Evolutionary conservation across 2,888 invertebrate genomes (phyloP).

Genomic region (Spatulosminthurus flaviceps): DNA sequence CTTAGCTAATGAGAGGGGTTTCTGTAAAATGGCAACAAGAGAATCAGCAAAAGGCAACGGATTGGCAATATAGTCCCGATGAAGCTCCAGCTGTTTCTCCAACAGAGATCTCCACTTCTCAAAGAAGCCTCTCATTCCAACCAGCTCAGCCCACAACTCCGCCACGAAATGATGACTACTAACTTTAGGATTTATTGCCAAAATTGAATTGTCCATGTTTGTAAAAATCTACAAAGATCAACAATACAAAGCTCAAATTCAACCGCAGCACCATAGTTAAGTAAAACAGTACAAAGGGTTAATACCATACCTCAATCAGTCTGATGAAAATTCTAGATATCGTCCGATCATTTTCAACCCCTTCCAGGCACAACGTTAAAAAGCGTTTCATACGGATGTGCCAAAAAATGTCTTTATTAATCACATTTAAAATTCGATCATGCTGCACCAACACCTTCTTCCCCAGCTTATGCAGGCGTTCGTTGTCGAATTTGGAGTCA

Average conservation of each 20-base stretch:
- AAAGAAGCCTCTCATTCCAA: conserved; percentile 48
- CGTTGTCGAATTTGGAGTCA: conserved; percentile 32
- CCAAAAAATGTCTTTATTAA: conserved; percentile 32
- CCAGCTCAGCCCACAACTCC: conserved; percentile 43
- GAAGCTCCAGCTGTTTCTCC: conserved; percentile 39
- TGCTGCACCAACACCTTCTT: conserved; percentile 35
- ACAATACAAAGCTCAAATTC: background rate
- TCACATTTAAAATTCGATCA: conserved; percentile 23
- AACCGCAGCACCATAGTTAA: background rate
- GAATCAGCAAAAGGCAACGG: conserved; percentile 42
- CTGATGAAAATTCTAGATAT: conserved; percentile 50
- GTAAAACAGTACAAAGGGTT: background rate
- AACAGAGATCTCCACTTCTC: conserved; percentile 50
- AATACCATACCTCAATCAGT: conserved; percentile 53
- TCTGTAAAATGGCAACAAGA: conserved; percentile 33
- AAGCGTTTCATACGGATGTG: conserved; percentile 44
- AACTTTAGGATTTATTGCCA: background rate
- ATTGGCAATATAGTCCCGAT: conserved; percentile 41
- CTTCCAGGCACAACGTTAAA: conserved; percentile 42
- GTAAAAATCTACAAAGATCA: conserved; percentile 39
- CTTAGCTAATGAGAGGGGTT: conserved; percentile 40
- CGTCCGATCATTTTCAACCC: conserved; percentile 33
- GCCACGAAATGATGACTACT: conserved; percentile 34
- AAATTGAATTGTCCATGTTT: conserved; percentile 24
- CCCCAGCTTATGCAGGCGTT: conserved; percentile 45